Base-by-base conservation (phyloP, 2,113 vertebrate species). In the Xerus inauris region DNA sequence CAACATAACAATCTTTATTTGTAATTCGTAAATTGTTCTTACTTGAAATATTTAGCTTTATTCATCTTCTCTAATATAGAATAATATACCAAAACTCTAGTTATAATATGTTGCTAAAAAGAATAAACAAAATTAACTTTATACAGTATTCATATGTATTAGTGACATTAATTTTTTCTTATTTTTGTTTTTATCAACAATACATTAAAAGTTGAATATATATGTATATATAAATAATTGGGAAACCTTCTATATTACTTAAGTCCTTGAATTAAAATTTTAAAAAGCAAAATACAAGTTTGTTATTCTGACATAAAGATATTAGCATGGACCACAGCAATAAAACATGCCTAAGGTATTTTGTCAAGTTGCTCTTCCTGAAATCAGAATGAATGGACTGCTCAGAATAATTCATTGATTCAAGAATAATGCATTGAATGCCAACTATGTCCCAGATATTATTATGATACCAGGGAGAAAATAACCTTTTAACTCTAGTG, bases 401-500 rank as follows among this genome's bases (percentile, higher is more conserved):
- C 42, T 86, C 38, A 89, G 73, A 95, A 81, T 91, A 94, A 77
- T 94, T 89, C 28, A 94, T 59, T 83, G 40, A 87, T 87, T 91
- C 40, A 90, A 38, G 19, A 91, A 45, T 24, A 77, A 87, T 51
- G 26, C 57, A 62, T 24, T 89, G 67, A 93, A 93, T 96, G 57
- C 10, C 47, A 94, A 84, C 19, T 73, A 93, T 86, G 40, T 79
- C 40, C 26, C 32, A 85, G 73, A 51, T 62, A 64, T 82, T 85
- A 5, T 49, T 75, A 62, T 40, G 13, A 10, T 24, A 86, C 22
- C 5, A 69, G 28, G 11, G 24, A 81, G 30, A 42, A 97, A 65
- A n/a, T 77, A 80, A 69, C 1, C 8, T 76, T 47, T 94, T 57
- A 69, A 81, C 6, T 85, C 17, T 19, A 32, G 11, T 16, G 2